Evolutionary conservation across 2,888 invertebrate species (phyloP), one percentile per base, ranked within the genome.

Genomic region (Andrena praecox): DNA sequence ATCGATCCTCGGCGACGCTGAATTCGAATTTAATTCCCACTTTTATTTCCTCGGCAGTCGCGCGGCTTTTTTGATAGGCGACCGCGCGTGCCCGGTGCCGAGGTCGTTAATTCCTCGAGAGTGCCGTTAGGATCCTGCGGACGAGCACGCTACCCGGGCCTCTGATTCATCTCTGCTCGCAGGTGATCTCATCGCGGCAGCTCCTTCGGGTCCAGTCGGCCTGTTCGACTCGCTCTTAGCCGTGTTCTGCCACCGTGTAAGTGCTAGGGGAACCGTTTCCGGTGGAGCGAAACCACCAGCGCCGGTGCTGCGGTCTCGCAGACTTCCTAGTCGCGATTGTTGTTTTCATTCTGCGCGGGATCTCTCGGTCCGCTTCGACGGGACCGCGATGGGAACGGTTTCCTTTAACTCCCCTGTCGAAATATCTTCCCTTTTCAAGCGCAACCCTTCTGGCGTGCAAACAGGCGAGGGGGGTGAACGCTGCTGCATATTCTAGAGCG

Each of bases 41-140:
- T 78, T 73, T 80, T 82, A 70, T 82, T 59, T 31, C 27, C 62
- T 7, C 68, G 33, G 3, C 31, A 1, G 50, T 59, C 50, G 59
- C 69, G 35, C 75, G 68, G 54, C 20, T n/a, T 62, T 62, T 64
- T 70, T 68, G 63, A 68, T 54, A 68, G 50, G 33, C 56, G 54
- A 24, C 24, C 60, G 42, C 31, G 52, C 52, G 62, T 70, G 64
- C 73, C 52, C 33, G 27, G 12, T 50, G 63, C 16, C 69, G 72
- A 67, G 77, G 70, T 84, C 85, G 80, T 85, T 85, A 81, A 81
- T 85, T 80, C 76, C 84, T 85, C 69, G 69, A 81, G 77, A 80
- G 84, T 84, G 77, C 84, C 80, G 84, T 85, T 85, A 85, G 75
- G 63, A 76, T 82, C 68, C 72, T 52, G 79, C 35, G 24, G 56